Percentiles rank a stretch among this genome's conserved stretches.
These are phyloP conservation scores for Carassius auratus DNA, from an alignment of 2,113 vertebrate species.

Conservation along the genomic window DNA sequence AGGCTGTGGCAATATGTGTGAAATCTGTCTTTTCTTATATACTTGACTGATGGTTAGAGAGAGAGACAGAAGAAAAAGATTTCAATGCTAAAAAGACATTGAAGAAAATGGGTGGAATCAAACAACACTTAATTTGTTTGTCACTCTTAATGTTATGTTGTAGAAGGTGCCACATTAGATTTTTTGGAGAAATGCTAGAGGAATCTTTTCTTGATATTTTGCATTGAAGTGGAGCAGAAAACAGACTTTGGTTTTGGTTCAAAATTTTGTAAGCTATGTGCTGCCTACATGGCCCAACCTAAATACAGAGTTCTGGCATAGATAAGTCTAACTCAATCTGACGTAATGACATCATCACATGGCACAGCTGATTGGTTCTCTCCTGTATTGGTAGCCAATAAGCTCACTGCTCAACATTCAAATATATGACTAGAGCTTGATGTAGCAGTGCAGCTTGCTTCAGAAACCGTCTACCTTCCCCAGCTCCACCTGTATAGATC, in stretches of 20 bases:
- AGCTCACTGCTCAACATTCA: too few species aligned
- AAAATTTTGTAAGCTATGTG: neutral
- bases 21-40: neutral
- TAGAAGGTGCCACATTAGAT: neutral
- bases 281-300: neutral
- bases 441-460: too few species aligned
- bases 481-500: too few species aligned
- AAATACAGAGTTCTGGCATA: too few species aligned
- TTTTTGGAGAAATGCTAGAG: neutral
- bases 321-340: too few species aligned
- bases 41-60: conserved; percentile 24
- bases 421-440: too few species aligned
- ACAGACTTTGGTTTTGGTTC: neutral
- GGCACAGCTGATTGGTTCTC: too few species aligned
- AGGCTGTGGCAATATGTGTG: neutral
- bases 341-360: too few species aligned
- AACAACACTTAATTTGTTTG: neutral
- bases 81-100: neutral
- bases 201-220: neutral
- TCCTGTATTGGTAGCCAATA: too few species aligned
- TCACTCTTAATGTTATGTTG: neutral
- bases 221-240: neutral
- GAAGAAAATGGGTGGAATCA: neutral
- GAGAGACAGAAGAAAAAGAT: neutral
- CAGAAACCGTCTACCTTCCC: too few species aligned